phyloP scores from a whole-genome alignment of 1,140 invertebrate species.

The Cydia strobilella region DNA sequence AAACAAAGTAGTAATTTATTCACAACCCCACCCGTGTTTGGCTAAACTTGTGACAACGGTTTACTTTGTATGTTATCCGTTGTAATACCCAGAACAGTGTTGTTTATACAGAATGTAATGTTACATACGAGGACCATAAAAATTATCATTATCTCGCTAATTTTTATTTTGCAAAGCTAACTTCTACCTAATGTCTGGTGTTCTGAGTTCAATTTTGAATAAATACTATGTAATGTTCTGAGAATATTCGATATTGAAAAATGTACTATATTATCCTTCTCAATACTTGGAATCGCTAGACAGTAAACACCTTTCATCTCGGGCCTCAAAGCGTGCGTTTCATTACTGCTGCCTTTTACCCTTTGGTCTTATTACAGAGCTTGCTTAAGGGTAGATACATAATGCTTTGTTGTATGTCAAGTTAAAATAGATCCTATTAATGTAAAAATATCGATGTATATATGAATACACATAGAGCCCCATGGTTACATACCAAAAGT shows the following conservation, averaged over 20 bases:
- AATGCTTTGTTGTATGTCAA: neutral
- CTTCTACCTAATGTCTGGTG: neutral
- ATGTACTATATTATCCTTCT: neutral
- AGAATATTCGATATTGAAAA: neutral
- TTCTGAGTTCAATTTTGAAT: neutral
- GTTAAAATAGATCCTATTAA: neutral
- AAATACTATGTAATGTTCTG: neutral
- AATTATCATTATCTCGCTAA: too few species aligned
- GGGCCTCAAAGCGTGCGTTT: constrained; percentile 9
- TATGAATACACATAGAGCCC: too few species aligned
- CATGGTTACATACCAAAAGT: too few species aligned
- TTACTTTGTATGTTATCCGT: neutral
- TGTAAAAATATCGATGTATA: neutral
- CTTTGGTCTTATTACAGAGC: neutral
- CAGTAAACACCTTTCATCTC: constrained; percentile 12
- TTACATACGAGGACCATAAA: neutral
- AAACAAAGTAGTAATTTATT: neutral
- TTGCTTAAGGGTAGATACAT: neutral
- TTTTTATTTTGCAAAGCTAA: neutral
- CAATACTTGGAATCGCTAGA: neutral
- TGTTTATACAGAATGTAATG: neutral
- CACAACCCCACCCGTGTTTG: neutral
- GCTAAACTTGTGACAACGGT: neutral
- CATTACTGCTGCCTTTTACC: constrained; percentile 11
- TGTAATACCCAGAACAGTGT: neutral